A percentile compares a stretch with the other conserved stretches of the same genome.
Conservation (phyloP, 2,797 vertebrate species). For the Emydoidea blandingii region DNA sequence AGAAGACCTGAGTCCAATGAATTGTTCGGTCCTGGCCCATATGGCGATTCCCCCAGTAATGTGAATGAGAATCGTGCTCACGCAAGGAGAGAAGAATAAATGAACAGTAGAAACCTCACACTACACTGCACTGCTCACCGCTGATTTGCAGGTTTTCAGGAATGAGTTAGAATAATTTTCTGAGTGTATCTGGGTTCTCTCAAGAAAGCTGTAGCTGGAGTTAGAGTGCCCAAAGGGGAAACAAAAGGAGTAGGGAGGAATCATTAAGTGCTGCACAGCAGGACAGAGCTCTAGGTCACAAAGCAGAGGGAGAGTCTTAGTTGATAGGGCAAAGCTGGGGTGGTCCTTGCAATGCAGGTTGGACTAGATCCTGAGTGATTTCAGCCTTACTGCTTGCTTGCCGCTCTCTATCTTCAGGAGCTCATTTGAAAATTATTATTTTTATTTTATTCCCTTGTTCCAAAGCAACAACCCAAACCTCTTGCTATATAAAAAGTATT, state of each 20-base stretch:
- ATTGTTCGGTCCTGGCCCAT: background rate
- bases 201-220: conserved; percentile 42
- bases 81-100: background rate
- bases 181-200: conserved; percentile 8
- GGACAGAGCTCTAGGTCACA: background rate
- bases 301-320: background rate
- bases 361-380: background rate
- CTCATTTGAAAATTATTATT: background rate
- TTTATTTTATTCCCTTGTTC: background rate
- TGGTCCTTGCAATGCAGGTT: background rate
- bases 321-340: conserved; percentile 8
- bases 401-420: background rate
- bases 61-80: background rate
- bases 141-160: conserved; percentile 19
- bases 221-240: background rate
- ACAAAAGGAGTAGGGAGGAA: background rate
- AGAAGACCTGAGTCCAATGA: background rate
- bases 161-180: conserved; percentile 13
- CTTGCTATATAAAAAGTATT: background rate
- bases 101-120: background rate
- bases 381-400: background rate
- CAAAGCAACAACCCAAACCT: background rate
- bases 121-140: conserved; percentile 1
- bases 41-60: background rate
- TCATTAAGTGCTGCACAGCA: background rate